Evolutionary conservation across 2,888 invertebrate species (phyloP), one percentile per base, ranked within the genome.

Genomic region (Ethmia dodecea): DNA sequence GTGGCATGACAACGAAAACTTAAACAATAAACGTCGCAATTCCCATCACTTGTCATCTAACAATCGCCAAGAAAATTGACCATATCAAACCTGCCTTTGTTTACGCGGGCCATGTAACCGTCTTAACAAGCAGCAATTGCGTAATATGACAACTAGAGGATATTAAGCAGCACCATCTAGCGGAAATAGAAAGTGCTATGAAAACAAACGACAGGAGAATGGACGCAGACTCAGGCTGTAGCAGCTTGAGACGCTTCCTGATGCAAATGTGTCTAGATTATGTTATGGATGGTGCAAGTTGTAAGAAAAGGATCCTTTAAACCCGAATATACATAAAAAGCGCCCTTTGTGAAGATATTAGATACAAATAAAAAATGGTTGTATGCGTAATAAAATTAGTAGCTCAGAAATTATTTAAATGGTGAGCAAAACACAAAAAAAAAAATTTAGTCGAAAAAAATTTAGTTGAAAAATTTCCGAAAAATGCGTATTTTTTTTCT

Each of bases 101-200:
- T 39, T 31, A 31, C 39, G 37, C 47, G 47, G 50, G 56, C 52
- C 49, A 46, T 33, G 28, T 13, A 33, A 14, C 20, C 39, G 43
- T 47, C 52, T 43, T 44, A 49, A 49, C 47, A 50, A 48, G 52
- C 47, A 46, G 45, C 34, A 9, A 43, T 67, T 69, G 52, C 58
- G 54, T 52, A 67, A 68, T 47, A 41, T 33, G n/a, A n/a, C n/a
- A 22, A 22, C 22, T n/a, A 26, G 26, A 12, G 42, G 40, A 38
- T 34, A 32, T 31, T 32, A 5, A 9, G 47, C 41, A 67, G 46
- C 67, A 68, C 73, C 75, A 75, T 62, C 78, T 73, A 70, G 65
- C 58, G 72, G 71, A 70, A 76, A 65, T 77, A 70, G 78, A 78
- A 77, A 79, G 78, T 73, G 60, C 49, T 66, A 72, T 76, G 73